Percentiles rank a stretch among this genome's conserved stretches.
These are phyloP conservation scores for Nomada fucata DNA, from an alignment of 2,888 invertebrate genomes.

Conservation along the genomic window DNA sequence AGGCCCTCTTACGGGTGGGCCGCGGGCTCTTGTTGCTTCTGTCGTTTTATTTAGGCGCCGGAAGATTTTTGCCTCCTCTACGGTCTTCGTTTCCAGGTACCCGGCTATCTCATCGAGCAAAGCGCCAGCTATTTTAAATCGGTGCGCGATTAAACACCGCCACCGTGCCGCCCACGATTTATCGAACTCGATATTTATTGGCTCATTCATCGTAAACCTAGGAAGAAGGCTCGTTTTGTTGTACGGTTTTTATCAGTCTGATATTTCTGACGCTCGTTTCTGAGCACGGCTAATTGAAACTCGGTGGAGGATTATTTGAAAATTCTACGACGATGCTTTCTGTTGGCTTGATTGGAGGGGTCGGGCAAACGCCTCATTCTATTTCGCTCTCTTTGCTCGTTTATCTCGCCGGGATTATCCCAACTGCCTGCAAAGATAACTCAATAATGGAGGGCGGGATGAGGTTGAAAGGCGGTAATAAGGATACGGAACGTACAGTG, in stretches of 20 bases:
- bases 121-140: slow-evolving; percentile 21
- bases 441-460: slow-evolving; percentile 11
- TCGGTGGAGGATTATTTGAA: slow-evolving; percentile 4
- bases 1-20: slow-evolving; percentile 65
- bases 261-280: neutral
- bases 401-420: slow-evolving; percentile 7
- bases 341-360: slow-evolving; percentile 16
- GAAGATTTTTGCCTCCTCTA: slow-evolving; percentile 14
- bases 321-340: slow-evolving; percentile 17
- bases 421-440: slow-evolving; percentile 24
- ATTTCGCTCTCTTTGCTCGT: neutral
- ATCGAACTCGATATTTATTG: slow-evolving; percentile 8
- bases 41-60: neutral
- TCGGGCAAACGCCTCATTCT: neutral
- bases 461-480: slow-evolving; percentile 1
- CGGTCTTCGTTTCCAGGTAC: slow-evolving; percentile 32
- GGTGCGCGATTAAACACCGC: neutral
- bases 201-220: neutral
- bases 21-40: slow-evolving; percentile 29
- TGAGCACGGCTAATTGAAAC: slow-evolving; percentile 4
- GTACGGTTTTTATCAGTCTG: neutral
- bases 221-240: no score
- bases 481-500: neutral
- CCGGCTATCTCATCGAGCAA: neutral
- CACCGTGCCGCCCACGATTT: slow-evolving; percentile 1